A percentile compares a stretch with the other conserved stretches of the same genome.
These are phyloP conservation scores for Ivindomyrus marchei DNA, from an alignment of 2,113 vertebrate species.

Conservation along the genomic window DNA sequence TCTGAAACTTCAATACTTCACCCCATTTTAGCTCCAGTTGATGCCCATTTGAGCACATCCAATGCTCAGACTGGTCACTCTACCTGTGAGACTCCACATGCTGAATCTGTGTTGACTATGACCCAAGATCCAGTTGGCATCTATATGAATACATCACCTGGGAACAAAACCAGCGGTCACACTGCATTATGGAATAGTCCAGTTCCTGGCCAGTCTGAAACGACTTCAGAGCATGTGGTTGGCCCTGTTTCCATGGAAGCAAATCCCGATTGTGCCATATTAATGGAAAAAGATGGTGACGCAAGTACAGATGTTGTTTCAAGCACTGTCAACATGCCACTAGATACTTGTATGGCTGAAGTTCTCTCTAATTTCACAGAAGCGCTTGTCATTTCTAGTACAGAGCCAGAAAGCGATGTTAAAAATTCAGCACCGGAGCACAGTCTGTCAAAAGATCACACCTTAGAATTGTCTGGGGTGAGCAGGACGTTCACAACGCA, in stretches of 20 bases:
- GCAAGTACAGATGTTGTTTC: slow-evolving; percentile 47
- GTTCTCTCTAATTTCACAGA: slow-evolving; percentile 39
- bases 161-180: neutral
- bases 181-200: neutral
- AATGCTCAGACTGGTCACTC: neutral
- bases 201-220: neutral
- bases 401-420: neutral
- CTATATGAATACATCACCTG: neutral
- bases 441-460: slow-evolving; percentile 23
- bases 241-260: slow-evolving; percentile 11
- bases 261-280: neutral
- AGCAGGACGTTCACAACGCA: slow-evolving; percentile 45
- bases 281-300: neutral
- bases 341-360: slow-evolving; percentile 41
- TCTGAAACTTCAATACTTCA: neutral
- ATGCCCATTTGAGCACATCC: neutral
- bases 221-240: neutral
- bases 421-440: neutral
- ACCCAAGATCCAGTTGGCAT: neutral
- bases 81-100: neutral
- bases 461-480: slow-evolving; percentile 36
- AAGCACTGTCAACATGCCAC: slow-evolving; percentile 45
- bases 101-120: neutral
- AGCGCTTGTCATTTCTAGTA: neutral
- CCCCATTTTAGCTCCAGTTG: neutral